phyloP scores from a whole-genome alignment of 2,113 vertebrate genomes.

The Archilochus colubris region DNA sequence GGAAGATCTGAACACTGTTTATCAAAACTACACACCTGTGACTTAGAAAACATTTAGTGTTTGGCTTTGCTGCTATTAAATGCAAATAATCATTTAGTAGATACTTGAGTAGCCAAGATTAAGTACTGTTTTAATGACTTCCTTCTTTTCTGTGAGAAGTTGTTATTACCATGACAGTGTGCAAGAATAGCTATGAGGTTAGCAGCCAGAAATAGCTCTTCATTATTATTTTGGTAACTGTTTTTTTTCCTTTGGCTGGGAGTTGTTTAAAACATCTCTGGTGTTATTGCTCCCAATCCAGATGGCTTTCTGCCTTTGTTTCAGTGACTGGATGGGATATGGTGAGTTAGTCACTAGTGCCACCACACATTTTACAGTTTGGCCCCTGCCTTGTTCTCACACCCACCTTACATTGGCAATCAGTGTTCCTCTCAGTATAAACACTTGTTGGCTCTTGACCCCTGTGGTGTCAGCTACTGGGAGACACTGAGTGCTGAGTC shows the following conservation, averaged over 20 bases:
- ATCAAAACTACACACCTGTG: rapidly evolving
- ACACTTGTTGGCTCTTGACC: not conserved
- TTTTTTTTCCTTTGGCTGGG: slow-evolving; percentile 15
- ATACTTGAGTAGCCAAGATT: not conserved
- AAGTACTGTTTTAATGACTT: slow-evolving; percentile 33
- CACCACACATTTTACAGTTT: not conserved
- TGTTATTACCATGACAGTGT: slow-evolving; percentile 32
- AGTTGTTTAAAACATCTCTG: slow-evolving; percentile 69
- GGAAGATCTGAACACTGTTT: not conserved
- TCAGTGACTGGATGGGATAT: slow-evolving; percentile 57
- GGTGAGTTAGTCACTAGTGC: slow-evolving; percentile 57
- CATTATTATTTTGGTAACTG: not conserved
- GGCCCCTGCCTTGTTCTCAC: slow-evolving; percentile 48
- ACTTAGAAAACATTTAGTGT: not conserved
- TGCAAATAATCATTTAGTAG: not conserved
- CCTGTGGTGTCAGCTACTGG: not conserved
- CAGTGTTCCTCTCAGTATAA: not conserved
- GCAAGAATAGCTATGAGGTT: slow-evolving; percentile 45
- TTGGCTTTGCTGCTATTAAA: not conserved
- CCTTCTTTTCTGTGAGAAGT: slow-evolving; percentile 13
- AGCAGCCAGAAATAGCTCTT: slow-evolving; percentile 37
- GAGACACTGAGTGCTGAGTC: slow-evolving; percentile 2
- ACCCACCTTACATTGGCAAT: not conserved
- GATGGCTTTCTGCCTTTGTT: slow-evolving; percentile 69
- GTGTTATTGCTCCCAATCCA: slow-evolving; percentile 52